These are phyloP conservation scores for Nothoprocta perdicaria DNA, from an alignment of 2,113 vertebrate genomes.

Conservation along the genomic window DNA sequence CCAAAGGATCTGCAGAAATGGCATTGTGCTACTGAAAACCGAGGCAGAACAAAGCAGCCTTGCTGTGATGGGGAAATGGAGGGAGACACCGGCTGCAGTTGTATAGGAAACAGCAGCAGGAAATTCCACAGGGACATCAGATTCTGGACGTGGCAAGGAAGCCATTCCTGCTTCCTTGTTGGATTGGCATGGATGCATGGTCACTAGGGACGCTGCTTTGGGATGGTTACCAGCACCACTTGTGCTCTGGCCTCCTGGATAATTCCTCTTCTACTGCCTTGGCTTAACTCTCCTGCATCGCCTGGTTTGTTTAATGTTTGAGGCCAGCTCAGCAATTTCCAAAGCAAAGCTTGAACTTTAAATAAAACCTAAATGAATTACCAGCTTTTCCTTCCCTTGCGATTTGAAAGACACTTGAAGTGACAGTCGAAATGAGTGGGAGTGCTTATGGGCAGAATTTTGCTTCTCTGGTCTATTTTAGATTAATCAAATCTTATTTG, in stretches of 20 bases:
- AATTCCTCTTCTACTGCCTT: neutral
- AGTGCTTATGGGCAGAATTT: neutral
- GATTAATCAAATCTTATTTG: neutral
- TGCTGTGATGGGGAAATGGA: neutral
- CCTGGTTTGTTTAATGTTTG: neutral
- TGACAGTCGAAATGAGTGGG: neutral
- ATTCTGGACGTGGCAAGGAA: neutral
- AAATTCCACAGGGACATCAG: neutral
- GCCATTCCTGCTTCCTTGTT: neutral
- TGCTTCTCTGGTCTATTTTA: neutral
- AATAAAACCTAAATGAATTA: neutral
- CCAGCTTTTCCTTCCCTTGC: neutral
- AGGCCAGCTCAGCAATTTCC: conserved; percentile 17
- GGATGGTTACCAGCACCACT: rapidly evolving
- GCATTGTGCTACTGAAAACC: neutral
- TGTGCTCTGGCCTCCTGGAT: neutral
- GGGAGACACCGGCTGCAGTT: neutral
- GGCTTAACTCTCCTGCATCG: neutral
- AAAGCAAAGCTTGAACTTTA: conserved; percentile 7
- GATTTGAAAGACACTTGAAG: neutral
- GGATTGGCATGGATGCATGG: neutral
- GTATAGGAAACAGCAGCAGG: neutral
- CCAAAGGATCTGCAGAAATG: neutral
- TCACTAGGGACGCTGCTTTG: neutral
- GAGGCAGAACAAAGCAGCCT: neutral